Evolutionary conservation across 2,113 vertebrate genomes (phyloP), one percentile per base, ranked within the genome.

Genomic region (Bubo scandiacus): DNA sequence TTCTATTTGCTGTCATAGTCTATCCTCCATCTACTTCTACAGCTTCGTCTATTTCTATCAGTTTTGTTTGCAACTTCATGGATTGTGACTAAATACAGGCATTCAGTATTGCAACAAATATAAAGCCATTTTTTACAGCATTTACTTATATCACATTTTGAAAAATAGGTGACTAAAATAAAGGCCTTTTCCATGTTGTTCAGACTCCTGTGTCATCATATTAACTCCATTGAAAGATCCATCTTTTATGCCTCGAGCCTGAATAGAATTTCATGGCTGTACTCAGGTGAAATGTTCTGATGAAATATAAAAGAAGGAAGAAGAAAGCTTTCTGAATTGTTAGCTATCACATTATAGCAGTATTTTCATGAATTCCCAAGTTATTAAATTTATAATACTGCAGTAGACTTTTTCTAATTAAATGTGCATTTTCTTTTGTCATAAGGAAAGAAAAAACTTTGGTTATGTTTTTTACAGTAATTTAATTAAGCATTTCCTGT

Each of bases 401-500:
- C 47, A 75, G 43, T 91, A 88, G 62, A 85, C 51, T 95, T 96
- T 86, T 97, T 96, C 78, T 93, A 95, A 96, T 97, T 97, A 96
- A 92, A 95, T 95, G 94, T 97, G 59, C 89, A 89, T 90, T 96
- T 97, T 96, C 66, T 90, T 91, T 94, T 98, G 91, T 97, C 95
- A 95, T 96, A 90, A 82, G 59, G 86, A 90, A 96, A 92, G n/a
- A 43, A 91, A 93, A 97, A 96, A 70, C 63, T 62, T 85, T 29
- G 81, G 92, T 96, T 97, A 95, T 90, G 96, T 96, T 96, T 98
- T 98, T 98, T 98, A 97, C 95, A 97, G 97, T 98, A 98, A 98
- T 99, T 98, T 98, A 99, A 99, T 99, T 98, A 99, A 98, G 94
- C 97, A 91, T 98, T 96, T 98, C 97, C 96, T 98, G 96, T 98